Evolutionary conservation across 2,113 vertebrate species (phyloP).

Genomic region (Ginglymostoma cirratum): DNA sequence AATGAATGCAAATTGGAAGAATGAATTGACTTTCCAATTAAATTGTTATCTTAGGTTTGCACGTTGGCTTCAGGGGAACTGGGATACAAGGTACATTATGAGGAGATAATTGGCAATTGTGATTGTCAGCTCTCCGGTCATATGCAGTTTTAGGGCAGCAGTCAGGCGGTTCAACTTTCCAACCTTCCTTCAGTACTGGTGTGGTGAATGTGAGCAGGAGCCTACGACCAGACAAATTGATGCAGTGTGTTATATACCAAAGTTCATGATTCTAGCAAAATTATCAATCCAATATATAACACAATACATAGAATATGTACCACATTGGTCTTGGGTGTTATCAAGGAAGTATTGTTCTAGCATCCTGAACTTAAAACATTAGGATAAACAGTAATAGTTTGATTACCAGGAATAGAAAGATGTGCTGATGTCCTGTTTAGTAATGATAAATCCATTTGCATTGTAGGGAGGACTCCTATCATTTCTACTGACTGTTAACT

Average conservation of each 20-base stretch:
- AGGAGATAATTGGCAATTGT: constrained; percentile 43
- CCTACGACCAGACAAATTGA: background rate
- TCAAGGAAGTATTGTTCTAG: constrained; percentile 53
- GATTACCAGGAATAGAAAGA: constrained; percentile 51
- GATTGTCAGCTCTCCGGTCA: constrained; percentile 50
- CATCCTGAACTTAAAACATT: constrained; percentile 49
- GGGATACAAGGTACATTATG: constrained; percentile 41
- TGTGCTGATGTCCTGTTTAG: constrained; percentile 43
- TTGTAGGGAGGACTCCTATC: constrained; percentile 48
- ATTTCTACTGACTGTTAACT: constrained; percentile 51
- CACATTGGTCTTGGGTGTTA: constrained; percentile 63
- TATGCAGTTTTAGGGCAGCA: constrained; percentile 56
- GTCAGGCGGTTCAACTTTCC: constrained; percentile 44
- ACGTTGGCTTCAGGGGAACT: background rate
- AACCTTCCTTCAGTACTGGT: constrained; percentile 49
- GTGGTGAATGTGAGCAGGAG: background rate
- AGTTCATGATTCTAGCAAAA: background rate
- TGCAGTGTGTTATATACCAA: background rate
- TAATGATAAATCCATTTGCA: constrained; percentile 50
- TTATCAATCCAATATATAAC: background rate
- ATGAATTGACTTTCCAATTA: background rate
- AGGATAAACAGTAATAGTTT: constrained; percentile 46
- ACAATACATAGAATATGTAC: constrained; percentile 44
- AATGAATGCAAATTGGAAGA: background rate
- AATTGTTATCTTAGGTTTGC: background rate